Percentiles rank a stretch among this genome's conserved stretches.
phyloP scores from a whole-genome alignment of 2,113 vertebrate species.

The Alectura lathami region DNA sequence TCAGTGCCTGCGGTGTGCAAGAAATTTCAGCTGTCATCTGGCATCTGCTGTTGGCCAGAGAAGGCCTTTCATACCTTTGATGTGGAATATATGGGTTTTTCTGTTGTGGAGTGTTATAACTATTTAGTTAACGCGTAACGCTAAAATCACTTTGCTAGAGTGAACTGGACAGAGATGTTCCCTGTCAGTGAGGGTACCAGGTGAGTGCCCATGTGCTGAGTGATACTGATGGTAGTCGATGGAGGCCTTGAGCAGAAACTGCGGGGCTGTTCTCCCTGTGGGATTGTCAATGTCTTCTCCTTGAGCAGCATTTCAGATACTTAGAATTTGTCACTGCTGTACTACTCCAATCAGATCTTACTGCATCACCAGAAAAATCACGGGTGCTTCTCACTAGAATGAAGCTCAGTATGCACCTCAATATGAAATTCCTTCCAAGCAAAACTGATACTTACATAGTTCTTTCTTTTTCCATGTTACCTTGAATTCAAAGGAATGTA shows the following conservation, averaged over 20 bases:
- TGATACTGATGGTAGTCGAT: not conserved
- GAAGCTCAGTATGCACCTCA: not conserved
- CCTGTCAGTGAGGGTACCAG: not conserved
- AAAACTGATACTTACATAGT: rapidly evolving
- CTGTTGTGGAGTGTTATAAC: not conserved
- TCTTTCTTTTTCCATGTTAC: not conserved
- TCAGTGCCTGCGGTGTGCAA: not conserved
- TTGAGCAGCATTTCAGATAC: not conserved
- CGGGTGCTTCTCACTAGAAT: not conserved
- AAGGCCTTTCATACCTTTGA: not conserved
- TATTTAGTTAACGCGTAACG: not conserved
- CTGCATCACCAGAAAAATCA: not conserved
- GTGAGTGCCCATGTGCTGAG: not conserved
- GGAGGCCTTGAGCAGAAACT: not conserved
- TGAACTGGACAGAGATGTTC: not conserved
- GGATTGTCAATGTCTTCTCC: not conserved
- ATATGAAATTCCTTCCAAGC: not conserved
- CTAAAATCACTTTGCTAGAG: not conserved
- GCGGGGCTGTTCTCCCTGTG: not conserved
- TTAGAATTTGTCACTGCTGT: not conserved
- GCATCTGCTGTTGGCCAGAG: not conserved
- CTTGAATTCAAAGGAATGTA: not conserved
- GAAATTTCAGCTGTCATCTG: not conserved
- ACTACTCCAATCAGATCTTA: not conserved
- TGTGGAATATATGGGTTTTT: not conserved